Percentiles rank a stretch among this genome's conserved stretches.
Evolutionary conservation across 2,797 vertebrate genomes (phyloP).

Genomic region (Muscicapa comitata): DNA sequence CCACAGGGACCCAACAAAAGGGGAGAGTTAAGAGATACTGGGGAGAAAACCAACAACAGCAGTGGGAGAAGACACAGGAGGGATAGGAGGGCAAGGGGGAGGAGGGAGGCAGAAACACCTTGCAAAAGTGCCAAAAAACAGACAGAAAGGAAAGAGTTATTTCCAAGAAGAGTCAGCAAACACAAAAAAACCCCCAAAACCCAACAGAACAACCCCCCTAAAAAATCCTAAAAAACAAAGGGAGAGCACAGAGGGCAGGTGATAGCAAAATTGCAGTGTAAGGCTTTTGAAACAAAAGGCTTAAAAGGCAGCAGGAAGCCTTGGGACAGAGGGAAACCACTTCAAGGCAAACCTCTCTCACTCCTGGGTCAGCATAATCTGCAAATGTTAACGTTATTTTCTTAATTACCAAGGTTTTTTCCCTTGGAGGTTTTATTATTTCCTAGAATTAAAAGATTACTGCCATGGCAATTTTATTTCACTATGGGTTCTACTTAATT

Average conservation of each 20-base stretch:
- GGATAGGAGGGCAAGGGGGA: neutral
- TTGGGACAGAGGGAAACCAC: neutral
- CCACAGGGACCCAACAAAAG: neutral
- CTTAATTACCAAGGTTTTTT: neutral
- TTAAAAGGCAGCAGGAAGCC: neutral
- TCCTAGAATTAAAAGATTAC: neutral
- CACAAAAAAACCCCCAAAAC: accelerated
- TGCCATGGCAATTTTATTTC: neutral
- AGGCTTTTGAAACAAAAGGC: neutral
- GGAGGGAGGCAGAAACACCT: neutral
- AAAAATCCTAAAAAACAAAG: neutral
- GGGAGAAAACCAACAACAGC: neutral
- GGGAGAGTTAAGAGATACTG: neutral
- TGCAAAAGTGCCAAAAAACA: neutral
- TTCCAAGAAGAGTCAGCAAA: neutral
- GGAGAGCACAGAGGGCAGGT: neutral
- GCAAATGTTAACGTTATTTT: neutral
- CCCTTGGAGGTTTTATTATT: neutral
- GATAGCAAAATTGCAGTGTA: neutral
- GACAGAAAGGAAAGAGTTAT: neutral
- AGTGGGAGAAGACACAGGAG: neutral
- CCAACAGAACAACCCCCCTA: neutral
- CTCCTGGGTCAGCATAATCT: neutral
- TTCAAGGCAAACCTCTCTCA: neutral
- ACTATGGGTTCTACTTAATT: neutral